These are phyloP conservation scores for Pinna nobilis DNA, from an alignment of 1,140 invertebrate genomes.

Conservation along the genomic window DNA sequence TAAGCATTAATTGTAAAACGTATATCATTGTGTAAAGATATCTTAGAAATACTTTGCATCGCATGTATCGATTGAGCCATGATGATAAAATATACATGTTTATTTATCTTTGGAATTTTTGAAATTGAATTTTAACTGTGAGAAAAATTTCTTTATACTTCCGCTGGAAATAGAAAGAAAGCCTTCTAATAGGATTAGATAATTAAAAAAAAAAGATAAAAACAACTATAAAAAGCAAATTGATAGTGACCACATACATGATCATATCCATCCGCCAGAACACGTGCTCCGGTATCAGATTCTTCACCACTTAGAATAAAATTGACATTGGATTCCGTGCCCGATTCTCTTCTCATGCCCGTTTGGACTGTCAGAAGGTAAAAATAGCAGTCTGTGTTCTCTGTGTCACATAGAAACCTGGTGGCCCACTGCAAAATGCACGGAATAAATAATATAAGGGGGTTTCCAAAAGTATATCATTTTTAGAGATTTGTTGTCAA, in stretches of 20 bases:
- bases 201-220: background rate
- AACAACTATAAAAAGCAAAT: background rate
- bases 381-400: slow-evolving; percentile 55
- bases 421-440: slow-evolving; percentile 59
- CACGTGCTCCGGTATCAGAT: slow-evolving; percentile 50
- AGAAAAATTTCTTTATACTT: background rate
- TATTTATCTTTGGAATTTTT: background rate
- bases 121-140: background rate
- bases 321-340: slow-evolving; percentile 62
- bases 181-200: background rate
- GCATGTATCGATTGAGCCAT: background rate
- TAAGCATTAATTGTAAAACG: background rate
- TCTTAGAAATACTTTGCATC: background rate
- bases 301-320: slow-evolving; percentile 63
- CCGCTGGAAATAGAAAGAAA: background rate
- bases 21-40: background rate
- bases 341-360: slow-evolving; percentile 58
- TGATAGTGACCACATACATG: background rate
- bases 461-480: background rate
- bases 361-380: slow-evolving; percentile 67
- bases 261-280: background rate
- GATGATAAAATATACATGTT: background rate
- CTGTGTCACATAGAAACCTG: slow-evolving; percentile 62
- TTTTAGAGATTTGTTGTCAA: too few species aligned
- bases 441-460: background rate